Percentiles rank a stretch among this genome's conserved stretches.
Conservation (phyloP, 2,797 vertebrate species). For the Trachurus trachurus region DNA sequence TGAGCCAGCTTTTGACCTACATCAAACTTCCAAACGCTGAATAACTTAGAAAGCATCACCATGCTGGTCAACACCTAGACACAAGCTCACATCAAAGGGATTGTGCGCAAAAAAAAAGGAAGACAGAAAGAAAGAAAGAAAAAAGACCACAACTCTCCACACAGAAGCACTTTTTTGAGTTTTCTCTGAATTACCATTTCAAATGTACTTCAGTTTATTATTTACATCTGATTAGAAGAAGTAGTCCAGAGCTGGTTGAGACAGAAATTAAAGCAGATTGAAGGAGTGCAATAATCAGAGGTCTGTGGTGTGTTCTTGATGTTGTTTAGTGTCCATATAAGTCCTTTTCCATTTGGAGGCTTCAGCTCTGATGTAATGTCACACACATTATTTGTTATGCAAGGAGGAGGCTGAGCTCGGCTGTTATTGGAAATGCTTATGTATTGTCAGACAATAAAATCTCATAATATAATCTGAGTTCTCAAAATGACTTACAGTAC, state of each 20-base stretch:
- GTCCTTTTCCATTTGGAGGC: neutral
- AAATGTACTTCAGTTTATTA: constrained; percentile 18
- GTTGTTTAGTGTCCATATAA: neutral
- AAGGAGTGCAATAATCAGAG: neutral
- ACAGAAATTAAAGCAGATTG: neutral
- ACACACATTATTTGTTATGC: neutral
- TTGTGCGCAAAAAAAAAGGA: neutral
- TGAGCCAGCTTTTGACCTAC: constrained; percentile 78
- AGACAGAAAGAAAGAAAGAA: no score
- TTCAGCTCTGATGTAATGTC: neutral
- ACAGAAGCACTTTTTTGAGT: constrained; percentile 2
- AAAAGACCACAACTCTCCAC: neutral
- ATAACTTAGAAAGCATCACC: constrained; percentile 59
- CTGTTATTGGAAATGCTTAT: constrained; percentile 21
- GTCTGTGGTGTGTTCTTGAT: neutral
- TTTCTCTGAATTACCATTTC: constrained; percentile 36
- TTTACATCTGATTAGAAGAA: constrained; percentile 22
- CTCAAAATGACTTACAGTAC: neutral
- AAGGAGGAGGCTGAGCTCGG: constrained; percentile 10
- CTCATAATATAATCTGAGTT: constrained; percentile 11
- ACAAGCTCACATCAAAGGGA: constrained; percentile 52
- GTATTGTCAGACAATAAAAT: constrained; percentile 4
- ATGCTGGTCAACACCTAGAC: constrained; percentile 58
- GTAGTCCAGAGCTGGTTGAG: constrained; percentile 2
- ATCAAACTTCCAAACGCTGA: constrained; percentile 68